These are phyloP conservation scores for Orthonychiurus folsomi DNA, from an alignment of 2,888 invertebrate genomes.

Conservation along the genomic window DNA sequence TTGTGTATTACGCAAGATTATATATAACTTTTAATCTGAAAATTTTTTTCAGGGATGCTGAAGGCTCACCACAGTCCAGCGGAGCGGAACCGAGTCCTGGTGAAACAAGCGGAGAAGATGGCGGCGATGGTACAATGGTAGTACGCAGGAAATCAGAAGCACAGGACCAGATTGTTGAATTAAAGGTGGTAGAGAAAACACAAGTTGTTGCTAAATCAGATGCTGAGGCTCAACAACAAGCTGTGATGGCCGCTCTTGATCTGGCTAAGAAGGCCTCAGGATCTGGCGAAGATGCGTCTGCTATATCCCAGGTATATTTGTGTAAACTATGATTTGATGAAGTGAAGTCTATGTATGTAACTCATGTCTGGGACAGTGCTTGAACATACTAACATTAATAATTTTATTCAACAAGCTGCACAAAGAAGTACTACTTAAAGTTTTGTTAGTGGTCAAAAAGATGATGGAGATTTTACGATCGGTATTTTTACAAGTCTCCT, in stretches of 20 bases:
- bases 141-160: slow-evolving; percentile 26
- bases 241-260: slow-evolving; percentile 80
- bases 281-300: slow-evolving; percentile 44
- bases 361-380: background rate
- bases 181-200: slow-evolving; percentile 70
- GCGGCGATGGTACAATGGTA: slow-evolving; percentile 24
- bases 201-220: slow-evolving; percentile 52
- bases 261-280: slow-evolving; percentile 49
- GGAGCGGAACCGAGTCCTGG: slow-evolving; percentile 15
- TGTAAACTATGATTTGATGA: background rate
- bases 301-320: slow-evolving; percentile 34
- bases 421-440: background rate
- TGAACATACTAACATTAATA: slow-evolving; percentile 4
- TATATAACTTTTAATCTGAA: no score
- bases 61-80: slow-evolving; percentile 15
- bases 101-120: slow-evolving; percentile 21
- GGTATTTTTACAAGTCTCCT: background rate
- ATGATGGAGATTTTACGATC: background rate
- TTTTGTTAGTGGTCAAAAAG: background rate
- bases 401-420: background rate
- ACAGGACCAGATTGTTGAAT: slow-evolving; percentile 50
- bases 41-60: slow-evolving; percentile 17
- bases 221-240: slow-evolving; percentile 78
- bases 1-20: background rate
- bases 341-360: background rate